Evolutionary conservation across 2,888 invertebrate genomes (phyloP), one percentile per base, ranked within the genome.

Genomic region (Perithous albicinctus): DNA sequence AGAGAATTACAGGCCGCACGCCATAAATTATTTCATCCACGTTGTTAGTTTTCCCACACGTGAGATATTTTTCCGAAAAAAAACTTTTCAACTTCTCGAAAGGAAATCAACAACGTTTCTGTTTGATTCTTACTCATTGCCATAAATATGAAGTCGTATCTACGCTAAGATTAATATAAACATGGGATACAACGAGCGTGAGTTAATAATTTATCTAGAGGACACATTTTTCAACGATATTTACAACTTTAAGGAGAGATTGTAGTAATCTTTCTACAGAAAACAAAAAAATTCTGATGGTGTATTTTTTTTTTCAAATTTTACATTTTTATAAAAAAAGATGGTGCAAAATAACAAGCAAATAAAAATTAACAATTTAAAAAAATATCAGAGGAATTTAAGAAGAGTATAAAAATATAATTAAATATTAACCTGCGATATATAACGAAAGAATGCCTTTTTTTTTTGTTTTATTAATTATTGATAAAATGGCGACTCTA

Each of bases 21-120:
- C 83, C 78, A 77, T 81, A 77, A 83, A 81, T 77, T 77, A 67
- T 54, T 59, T 61, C 26, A 67, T 80, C 76, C 54, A 26, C 41
- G 15, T 38, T 48, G 54, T 35, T 67, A 32, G 48, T 35, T 51
- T 32, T 54, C 51, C 38, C 26, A 26, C 26, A 69, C 54, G 54
- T 43, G 35, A 69, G 15, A 56, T 54, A 54, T 26, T 26, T 35
- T 26, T n/a, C n/a, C n/a, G n/a, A n/a, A n/a, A n/a, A 6, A 48
- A n/a, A 67, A 74, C 67, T 66, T 35, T 43, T 8, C 29, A 15
- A 69, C 32, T 23, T 69, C 69, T 41, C 10, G 38, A 18, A 38
- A 35, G 20, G 12, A 35, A 26, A 23, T 35, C n/a, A 54, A n/a
- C 51, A 38, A 29, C 1, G 23, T 54, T 12, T 32, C 10, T 38